A percentile compares a stretch with the other conserved stretches of the same genome.
Evolutionary conservation across 2,797 vertebrate species (phyloP).

Genomic region (Cryptoblepharus egeriae): DNA sequence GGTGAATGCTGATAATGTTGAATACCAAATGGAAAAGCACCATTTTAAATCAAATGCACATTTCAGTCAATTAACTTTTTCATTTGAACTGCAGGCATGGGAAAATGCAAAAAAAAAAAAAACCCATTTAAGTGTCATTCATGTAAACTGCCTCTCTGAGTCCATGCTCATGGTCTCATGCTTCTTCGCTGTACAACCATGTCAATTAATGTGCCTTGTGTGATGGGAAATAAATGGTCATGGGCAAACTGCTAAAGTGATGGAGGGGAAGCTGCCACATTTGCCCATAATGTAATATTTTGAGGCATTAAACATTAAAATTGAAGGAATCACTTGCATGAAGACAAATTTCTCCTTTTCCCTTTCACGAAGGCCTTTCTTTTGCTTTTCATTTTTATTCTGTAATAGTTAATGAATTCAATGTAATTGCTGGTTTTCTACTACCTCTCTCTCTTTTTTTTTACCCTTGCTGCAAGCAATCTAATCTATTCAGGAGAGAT

Average conservation of each 20-base stretch:
- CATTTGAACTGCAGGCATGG: background rate
- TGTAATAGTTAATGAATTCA: conserved; percentile 69
- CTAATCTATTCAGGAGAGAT: conserved; percentile 72
- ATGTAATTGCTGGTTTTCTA: conserved; percentile 66
- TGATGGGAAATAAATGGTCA: conserved; percentile 42
- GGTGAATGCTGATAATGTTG: background rate
- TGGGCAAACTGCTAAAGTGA: conserved; percentile 41
- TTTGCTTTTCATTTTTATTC: conserved; percentile 62
- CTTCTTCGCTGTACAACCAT: conserved; percentile 43
- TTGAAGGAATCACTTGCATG: conserved; percentile 36
- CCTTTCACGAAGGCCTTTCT: conserved; percentile 36
- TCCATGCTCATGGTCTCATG: background rate
- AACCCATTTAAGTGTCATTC: background rate
- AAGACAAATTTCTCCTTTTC: conserved; percentile 35
- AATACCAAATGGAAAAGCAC: background rate
- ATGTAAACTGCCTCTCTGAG: background rate
- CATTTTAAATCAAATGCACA: background rate
- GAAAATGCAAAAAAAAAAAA: background rate
- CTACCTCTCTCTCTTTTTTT: conserved; percentile 41
- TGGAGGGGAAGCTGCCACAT: conserved; percentile 46
- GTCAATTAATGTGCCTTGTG: conserved; percentile 36
- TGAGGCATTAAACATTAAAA: conserved; percentile 47
- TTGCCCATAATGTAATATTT: conserved; percentile 22
- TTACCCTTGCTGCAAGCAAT: conserved; percentile 69
- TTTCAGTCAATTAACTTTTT: background rate